phyloP scores from a whole-genome alignment of 2,888 invertebrate species.

The Stomorhina lunata region DNA sequence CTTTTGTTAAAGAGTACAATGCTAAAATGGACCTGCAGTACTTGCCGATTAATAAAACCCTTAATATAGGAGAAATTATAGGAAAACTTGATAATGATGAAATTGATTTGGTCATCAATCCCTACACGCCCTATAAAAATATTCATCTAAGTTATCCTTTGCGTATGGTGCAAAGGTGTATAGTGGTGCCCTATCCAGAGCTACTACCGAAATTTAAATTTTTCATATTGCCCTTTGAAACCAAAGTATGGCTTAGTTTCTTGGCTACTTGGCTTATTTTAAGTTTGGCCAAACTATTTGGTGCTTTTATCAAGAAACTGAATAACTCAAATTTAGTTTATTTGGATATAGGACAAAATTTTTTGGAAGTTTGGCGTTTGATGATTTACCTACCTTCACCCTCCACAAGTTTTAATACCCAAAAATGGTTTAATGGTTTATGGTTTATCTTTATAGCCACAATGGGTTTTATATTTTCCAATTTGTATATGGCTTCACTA shows the following conservation, averaged over 20 bases:
- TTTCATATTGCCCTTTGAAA: constrained; percentile 70
- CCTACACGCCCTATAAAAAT: constrained; percentile 62
- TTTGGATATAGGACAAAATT: constrained; percentile 63
- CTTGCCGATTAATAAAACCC: constrained; percentile 59
- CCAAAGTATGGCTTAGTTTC: constrained; percentile 66
- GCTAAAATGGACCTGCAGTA: constrained; percentile 65
- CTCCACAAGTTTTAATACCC: background rate
- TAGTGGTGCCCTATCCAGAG: constrained; percentile 67
- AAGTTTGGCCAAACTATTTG: constrained; percentile 52
- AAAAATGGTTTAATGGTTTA: constrained; percentile 55
- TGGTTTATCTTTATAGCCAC: constrained; percentile 61
- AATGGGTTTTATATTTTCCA: constrained; percentile 71
- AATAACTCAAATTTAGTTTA: background rate
- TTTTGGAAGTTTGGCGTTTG: constrained; percentile 66
- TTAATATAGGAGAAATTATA: constrained; percentile 65
- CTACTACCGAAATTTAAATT: constrained; percentile 69
- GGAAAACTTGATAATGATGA: constrained; percentile 64
- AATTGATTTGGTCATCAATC: constrained; percentile 69
- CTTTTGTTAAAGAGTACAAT: constrained; percentile 68
- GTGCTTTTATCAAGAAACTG: background rate
- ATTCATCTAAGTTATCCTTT: constrained; percentile 69
- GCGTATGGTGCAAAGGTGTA: constrained; percentile 69
- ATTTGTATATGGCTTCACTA: constrained; percentile 70
- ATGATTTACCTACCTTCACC: constrained; percentile 67
- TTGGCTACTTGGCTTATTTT: constrained; percentile 59